Evolutionary conservation across 2,888 invertebrate species (phyloP).

Genomic region (Isoperla grammatica): DNA sequence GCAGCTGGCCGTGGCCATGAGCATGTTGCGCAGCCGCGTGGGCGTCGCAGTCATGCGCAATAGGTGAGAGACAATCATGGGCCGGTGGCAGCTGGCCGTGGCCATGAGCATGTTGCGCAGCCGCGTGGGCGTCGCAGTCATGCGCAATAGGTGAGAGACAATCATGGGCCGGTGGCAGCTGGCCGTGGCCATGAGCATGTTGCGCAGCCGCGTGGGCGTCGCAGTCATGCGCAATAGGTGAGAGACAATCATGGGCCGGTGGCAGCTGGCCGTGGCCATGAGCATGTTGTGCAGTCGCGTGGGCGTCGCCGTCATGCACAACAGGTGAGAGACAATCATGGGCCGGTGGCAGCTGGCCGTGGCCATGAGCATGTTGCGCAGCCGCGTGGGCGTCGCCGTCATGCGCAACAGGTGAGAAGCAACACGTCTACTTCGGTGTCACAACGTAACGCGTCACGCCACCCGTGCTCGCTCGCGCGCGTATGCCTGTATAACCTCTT

Average conservation of each 20-base stretch:
- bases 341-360: conserved; percentile 70
- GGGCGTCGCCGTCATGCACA: conserved; percentile 76
- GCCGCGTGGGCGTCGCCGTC: conserved; percentile 79
- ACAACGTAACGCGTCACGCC: no score
- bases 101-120: conserved; percentile 81
- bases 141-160: conserved; percentile 73
- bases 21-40: conserved; percentile 73
- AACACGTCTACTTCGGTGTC: no score
- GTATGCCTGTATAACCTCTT: no score
- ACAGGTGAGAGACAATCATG: conserved; percentile 64
- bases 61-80: conserved; percentile 61
- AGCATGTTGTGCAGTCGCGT: conserved; percentile 75
- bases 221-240: conserved; percentile 72
- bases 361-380: conserved; percentile 78
- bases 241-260: conserved; percentile 63
- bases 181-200: conserved; percentile 77
- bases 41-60: conserved; percentile 80
- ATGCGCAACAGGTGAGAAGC: no score
- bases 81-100: conserved; percentile 69
- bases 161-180: conserved; percentile 62
- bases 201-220: conserved; percentile 76
- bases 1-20: conserved; percentile 76
- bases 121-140: conserved; percentile 77
- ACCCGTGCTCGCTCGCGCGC: no score
- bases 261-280: conserved; percentile 78